These are phyloP conservation scores for Tor tambroides DNA, from an alignment of 2,113 vertebrate genomes.

Conservation along the genomic window DNA sequence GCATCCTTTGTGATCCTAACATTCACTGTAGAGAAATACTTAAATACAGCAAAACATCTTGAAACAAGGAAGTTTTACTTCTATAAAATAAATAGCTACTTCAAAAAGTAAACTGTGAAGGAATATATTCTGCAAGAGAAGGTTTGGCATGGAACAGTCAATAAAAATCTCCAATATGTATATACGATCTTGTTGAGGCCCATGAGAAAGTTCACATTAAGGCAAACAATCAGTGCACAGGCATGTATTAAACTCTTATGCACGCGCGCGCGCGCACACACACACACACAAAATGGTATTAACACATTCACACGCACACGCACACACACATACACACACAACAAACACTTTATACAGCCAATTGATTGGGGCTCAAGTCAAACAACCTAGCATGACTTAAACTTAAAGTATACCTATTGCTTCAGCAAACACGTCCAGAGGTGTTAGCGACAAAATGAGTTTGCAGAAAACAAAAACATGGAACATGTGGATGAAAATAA, in stretches of 20 bases:
- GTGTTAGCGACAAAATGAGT: background rate
- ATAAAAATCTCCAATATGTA: constrained; percentile 7
- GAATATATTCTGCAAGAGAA: background rate
- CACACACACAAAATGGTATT: background rate
- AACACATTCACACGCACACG: background rate
- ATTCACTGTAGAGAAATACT: background rate
- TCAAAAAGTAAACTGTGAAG: constrained; percentile 1
- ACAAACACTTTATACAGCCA: constrained; percentile 6
- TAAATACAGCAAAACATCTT: constrained; percentile 2
- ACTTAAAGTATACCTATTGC: background rate
- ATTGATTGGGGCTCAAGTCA: background rate
- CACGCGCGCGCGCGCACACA: constrained; percentile 24
- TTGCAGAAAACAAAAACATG: constrained; percentile 34
- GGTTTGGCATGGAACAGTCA: background rate
- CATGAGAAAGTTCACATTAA: constrained; percentile 50
- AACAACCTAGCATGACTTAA: background rate
- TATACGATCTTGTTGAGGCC: constrained; percentile 58
- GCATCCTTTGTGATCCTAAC: background rate
- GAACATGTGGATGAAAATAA: constrained; percentile 27
- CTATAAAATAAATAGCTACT: constrained; percentile 48
- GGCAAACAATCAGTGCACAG: constrained; percentile 62
- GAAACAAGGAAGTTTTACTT: background rate
- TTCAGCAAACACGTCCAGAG: constrained; percentile 41
- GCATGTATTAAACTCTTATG: constrained; percentile 42
- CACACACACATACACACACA: constrained; percentile 43